Base-by-base conservation (phyloP, 2,797 vertebrate species). In the Xiphophorus birchmanni region DNA sequence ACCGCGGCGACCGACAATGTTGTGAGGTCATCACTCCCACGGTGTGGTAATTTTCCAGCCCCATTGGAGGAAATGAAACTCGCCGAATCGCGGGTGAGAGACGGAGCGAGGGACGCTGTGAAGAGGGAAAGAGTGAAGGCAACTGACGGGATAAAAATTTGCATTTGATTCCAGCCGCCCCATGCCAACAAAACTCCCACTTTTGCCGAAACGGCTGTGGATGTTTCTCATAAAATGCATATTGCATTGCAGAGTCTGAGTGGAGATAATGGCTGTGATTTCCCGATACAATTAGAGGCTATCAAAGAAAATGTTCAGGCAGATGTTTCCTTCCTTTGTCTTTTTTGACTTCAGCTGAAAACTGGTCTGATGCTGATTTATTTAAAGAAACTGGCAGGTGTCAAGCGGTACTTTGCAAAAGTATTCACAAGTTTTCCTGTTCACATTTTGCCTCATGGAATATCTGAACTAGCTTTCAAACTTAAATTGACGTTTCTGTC, bases 181-280 rank as follows among this genome's bases (percentile, higher is more conserved):
- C 37, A 63, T 35, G 71, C 67, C 78, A 73, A 75, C 77, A 75
- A 50, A 75, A 79, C 77, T 86, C 78, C 85, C 75, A 63, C 52
- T 79, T 48, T 63, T 79, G 44, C 77, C 74, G 75, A 85, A 86
- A 82, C 78, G 76, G 76, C 77, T 75, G 60, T 75, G 81, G 87
- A 83, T 87, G 79, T 82, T 76, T 88, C 84, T 88, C 84, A 94
- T 94, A 92, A 91, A 90, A 89, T 54, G 10, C 81, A 86, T 92
- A 94, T 94, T 92, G 81, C 86, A 83, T 92, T 84, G 40, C 40
- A 90, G 93, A 84, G 90, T 85, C 91, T 89, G 77, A 79, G 87
- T 11, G 90, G 88, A 88, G 75, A 88, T 84, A 84, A 86, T 82
- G 52, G 89, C 29, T 76, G 77, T 84, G 80, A 89, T 90, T 90